Evolutionary conservation across 1,140 invertebrate genomes (phyloP), one percentile per base, ranked within the genome.

Genomic region (Tigriopus japonicus): DNA sequence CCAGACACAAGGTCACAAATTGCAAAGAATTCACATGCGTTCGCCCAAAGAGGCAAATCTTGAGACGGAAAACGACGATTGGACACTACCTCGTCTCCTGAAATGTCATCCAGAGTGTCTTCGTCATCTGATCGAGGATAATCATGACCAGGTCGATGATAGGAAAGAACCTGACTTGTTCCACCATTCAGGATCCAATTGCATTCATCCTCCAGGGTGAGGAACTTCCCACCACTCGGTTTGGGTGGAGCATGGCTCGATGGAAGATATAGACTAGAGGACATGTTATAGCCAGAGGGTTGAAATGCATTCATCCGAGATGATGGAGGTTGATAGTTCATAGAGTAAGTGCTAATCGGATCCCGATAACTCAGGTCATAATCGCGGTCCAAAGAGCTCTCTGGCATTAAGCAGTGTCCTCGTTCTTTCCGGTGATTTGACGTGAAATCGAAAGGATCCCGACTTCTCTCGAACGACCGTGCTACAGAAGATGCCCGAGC

Each of bases 171-270:
- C 45, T 49, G n/a, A 35, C 28, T 35, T 9, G 28, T 35, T 42
- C 40, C 42, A n/a, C 56, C 56, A 58, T 41, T 58, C 17, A 58
- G n/a, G n/a, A 58, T 58, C 56, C 56, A 58, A 17, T 58, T 58
- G 40, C 56, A 58, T 42, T 58, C 56, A 14, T 58, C 56, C 40
- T 58, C 56, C 2, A 58, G 21, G 5, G 56, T n/a, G 12, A 23
- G 23, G 40, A 58, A 58, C 40, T 41, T 58, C 28, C 28, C 28
- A 9, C 28, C 28, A 9, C 9, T 35, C 9, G 28, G 28, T 35
- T 21, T 17, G 21, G 7, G 45, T 51, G 21, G 15, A 51, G 10
- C 15, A 5, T 17, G 45, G 45, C 15, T 21, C 15, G 45, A 51
- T 10, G 45, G 45, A 5, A 17, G 15, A 10, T 17, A 51, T 9